These are phyloP conservation scores for Orius insidiosus DNA, from an alignment of 1,140 invertebrate genomes.

Conservation along the genomic window DNA sequence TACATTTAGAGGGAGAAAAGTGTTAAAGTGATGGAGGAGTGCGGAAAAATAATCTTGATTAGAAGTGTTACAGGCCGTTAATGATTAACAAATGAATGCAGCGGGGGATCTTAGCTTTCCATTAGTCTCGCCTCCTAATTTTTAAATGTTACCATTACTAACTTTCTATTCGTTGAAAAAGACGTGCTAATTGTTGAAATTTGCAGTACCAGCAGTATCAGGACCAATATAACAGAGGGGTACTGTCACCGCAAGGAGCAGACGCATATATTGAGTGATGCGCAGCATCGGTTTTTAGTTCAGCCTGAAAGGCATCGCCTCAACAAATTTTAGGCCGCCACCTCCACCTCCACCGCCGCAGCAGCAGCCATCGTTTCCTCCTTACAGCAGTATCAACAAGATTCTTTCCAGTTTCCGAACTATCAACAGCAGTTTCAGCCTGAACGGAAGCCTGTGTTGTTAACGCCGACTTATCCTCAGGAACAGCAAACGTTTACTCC, in stretches of 20 bases:
- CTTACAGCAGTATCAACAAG: conserved; percentile 22
- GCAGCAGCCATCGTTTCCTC: not conserved
- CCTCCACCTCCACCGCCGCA: not conserved
- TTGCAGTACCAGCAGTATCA: conserved; percentile 18
- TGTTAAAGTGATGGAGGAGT: no score
- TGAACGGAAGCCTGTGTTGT: conserved; percentile 17
- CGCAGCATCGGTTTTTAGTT: conserved; percentile 20
- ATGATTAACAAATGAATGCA: no score
- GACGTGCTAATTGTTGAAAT: conserved; percentile 1
- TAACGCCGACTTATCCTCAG: not conserved
- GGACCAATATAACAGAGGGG: conserved; percentile 17
- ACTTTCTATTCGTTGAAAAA: no score
- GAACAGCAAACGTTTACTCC: conserved; percentile 20
- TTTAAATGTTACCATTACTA: no score
- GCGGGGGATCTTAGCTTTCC: no score
- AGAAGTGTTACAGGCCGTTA: no score
- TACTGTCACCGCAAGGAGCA: conserved; percentile 22
- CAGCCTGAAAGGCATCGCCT: not conserved
- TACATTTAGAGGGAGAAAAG: no score
- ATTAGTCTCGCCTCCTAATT: no score
- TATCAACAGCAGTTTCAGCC: conserved; percentile 16
- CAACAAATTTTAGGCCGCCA: conserved; percentile 7
- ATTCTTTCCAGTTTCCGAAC: conserved; percentile 20
- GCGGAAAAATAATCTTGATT: no score
- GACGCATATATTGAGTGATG: conserved; percentile 21